Base-by-base conservation (phyloP, 2,113 vertebrate genomes). In the Hyperopisus bebe region DNA sequence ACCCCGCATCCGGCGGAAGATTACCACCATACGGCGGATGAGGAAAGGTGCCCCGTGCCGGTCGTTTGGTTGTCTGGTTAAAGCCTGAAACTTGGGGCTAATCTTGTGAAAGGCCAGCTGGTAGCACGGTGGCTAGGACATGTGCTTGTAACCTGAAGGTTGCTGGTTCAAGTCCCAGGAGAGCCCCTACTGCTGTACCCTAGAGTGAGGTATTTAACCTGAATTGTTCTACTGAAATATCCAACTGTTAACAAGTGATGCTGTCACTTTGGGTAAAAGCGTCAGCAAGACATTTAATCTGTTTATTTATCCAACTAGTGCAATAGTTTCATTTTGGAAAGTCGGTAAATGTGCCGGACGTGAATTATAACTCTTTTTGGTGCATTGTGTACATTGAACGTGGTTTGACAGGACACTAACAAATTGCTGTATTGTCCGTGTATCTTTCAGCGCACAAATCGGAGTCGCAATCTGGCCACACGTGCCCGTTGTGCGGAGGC, bases 401-500 rank as follows among this genome's bases (percentile, higher is more conserved):
- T 13, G 17, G 31, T 51, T 51, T 50, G n/a, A 5, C 48, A 31
- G 44, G 19, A 24, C 31, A 35, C 50, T 51, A 74, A 74, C 11
- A 39, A n/a, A 31, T 47, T 8, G 44, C 35, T n/a, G 24, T 24
- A 39, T 21, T 42, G 11, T 85, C 94, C 5, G 31, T 94, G 90
- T 88, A 94, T 95, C 90, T 94, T 96, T 95, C 96, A 77, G 95
- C 96, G 94, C 96, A 97, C 89, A 98, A 98, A 91, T 96, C 97
- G 89, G 97, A 97, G 94, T 95, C 95, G 90, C 95, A 95, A 92
- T 96, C 96, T 90, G 96, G 97, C 93, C 97, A 98, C 91, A 97
- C 95, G 0, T 98, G 98, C 93, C 97, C 97, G 74, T 94, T 98
- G 90, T 98, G 97, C 92, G 96, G 97, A 92, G 97, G 97, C 91